Conservation (phyloP, 1,140 invertebrate genomes). For the Acromyrmex heyeri region DNA sequence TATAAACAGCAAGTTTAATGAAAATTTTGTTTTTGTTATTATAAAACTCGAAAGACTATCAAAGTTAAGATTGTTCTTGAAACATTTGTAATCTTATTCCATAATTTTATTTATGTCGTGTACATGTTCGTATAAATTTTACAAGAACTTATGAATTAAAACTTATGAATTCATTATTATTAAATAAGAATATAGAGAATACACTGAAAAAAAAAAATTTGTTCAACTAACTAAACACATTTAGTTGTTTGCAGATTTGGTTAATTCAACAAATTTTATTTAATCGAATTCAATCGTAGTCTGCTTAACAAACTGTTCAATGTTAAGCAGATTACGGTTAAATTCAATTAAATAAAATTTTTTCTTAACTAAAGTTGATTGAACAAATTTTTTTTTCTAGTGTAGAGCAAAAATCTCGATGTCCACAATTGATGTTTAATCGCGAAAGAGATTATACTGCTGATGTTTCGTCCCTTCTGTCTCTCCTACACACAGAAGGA, state of each 20-base stretch:
- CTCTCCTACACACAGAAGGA: slow-evolving; percentile 75
- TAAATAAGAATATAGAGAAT: neutral
- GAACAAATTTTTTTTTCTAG: no score
- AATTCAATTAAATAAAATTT: no score
- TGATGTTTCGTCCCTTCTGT: slow-evolving; percentile 50
- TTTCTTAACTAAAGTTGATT: no score
- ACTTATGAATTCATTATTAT: neutral
- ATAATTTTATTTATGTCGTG: no score
- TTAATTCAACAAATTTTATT: no score
- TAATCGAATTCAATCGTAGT: no score
- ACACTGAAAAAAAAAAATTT: no score
- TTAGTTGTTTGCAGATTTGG: no score
- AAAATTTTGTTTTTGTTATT: neutral
- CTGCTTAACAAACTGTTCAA: no score
- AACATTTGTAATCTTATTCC: neutral
- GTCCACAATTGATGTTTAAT: neutral
- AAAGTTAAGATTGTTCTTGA: neutral
- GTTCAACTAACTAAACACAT: no score
- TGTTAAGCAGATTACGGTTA: no score
- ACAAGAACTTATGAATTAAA: neutral
- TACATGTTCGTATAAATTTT: neutral
- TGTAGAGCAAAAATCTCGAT: neutral
- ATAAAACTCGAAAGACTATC: neutral
- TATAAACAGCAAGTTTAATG: neutral
- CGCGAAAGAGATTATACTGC: slow-evolving; percentile 13